phyloP scores from a whole-genome alignment of 2,113 vertebrate genomes.

The Phoenicopterus ruber region DNA sequence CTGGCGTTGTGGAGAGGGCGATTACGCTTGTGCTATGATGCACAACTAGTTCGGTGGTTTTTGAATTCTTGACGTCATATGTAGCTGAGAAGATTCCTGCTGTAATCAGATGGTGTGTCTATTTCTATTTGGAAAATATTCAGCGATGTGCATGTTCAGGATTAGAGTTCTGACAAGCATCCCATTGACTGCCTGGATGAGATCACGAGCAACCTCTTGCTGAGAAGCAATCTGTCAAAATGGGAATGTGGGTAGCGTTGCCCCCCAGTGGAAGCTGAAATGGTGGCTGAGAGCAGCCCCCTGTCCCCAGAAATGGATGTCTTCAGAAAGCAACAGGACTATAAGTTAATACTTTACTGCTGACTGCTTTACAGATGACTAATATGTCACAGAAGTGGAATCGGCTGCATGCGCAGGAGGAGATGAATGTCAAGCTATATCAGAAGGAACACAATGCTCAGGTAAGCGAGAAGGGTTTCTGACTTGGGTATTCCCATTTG shows the following conservation, averaged over 20 bases:
- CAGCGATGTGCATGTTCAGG: background rate
- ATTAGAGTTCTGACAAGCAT: background rate
- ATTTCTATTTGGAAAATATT: background rate
- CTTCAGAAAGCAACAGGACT: constrained; percentile 44
- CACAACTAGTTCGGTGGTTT: background rate
- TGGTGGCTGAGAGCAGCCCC: background rate
- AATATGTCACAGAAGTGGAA: constrained; percentile 47
- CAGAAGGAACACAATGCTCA: constrained; percentile 62
- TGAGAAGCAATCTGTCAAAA: background rate
- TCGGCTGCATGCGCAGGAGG: constrained; percentile 50
- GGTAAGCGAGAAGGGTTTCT: constrained; percentile 30
- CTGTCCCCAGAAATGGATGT: background rate
- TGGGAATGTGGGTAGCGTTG: background rate
- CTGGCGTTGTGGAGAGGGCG: background rate
- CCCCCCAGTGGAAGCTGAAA: background rate
- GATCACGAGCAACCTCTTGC: background rate
- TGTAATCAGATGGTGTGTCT: background rate
- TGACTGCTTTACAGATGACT: background rate
- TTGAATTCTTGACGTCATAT: background rate
- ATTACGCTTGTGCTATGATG: background rate
- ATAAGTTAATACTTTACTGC: background rate
- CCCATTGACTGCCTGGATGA: background rate
- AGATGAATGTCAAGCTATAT: constrained; percentile 20
- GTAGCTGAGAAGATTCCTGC: background rate
- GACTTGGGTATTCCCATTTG: rapidly evolving